Base-by-base conservation (phyloP, 2,113 vertebrate species). In the Elephantulus edwardii region DNA sequence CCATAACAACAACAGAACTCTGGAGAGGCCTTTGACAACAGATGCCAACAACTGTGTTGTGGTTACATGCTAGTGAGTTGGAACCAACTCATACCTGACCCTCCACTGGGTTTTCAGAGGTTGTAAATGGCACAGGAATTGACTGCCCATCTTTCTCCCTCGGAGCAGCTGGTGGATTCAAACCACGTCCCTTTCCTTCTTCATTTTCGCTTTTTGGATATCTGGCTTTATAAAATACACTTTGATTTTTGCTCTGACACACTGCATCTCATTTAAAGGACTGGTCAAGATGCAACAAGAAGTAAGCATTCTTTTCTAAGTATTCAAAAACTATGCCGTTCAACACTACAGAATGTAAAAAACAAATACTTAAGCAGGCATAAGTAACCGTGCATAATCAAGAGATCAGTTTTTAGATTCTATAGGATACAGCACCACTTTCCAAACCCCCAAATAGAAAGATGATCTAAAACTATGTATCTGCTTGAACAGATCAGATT, bases 161-260 rank as follows among this genome's bases (percentile, higher is more conserved):
- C n/a, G n/a, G n/a, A n/a, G n/a, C n/a, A n/a, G n/a, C n/a, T n/a
- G n/a, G n/a, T n/a, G n/a, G n/a, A n/a, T n/a, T n/a, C n/a, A n/a
- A n/a, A n/a, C n/a, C n/a, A n/a, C n/a, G n/a, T n/a, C n/a, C n/a
- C n/a, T n/a, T n/a, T n/a, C n/a, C 14, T 33, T 30, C 48, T 10
- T 50, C 48, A 50, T 50, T 50, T 50, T 46, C 56, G 78, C 7
- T 58, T 74, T 89, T 89, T 35, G 87, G 75, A 64, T 83, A 20
- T 62, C 62, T 87, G 52, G 44, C n/a, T 86, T 79, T 42, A 66
- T 58, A 19, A 86, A 86, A 76, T 80, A 84, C 83, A 95, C 24
- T 40, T 26, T 62, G 40, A 72, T 24, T 91, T 82, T 71, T 70
- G 38, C 44, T 64, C 16, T 6, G 89, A 50, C 26, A 75, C 4